Base-by-base conservation (phyloP, 2,888 invertebrate genomes). In the Epsilonema sp. region DNA sequence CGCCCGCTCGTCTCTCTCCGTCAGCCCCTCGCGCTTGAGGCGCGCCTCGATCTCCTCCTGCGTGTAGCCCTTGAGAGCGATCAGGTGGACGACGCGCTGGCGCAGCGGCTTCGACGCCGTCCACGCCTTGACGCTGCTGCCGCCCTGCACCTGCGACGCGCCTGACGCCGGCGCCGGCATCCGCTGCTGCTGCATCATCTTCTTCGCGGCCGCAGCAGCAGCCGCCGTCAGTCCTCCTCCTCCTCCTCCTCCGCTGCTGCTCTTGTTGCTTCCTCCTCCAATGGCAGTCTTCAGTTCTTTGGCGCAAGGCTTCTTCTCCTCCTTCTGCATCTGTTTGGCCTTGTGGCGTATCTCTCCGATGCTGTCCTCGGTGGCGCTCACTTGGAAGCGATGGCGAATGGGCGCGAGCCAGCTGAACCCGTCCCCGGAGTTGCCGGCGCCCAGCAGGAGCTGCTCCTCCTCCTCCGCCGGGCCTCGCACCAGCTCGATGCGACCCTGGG, bases 281-380 rank as follows among this genome's bases (percentile, higher is more conserved):
- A n/a, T n/a, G n/a, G n/a, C n/a, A n/a, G n/a, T n/a, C n/a, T n/a
- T n/a, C n/a, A n/a, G n/a, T n/a, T n/a, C 23, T 37, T 44, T 44
- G 21, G n/a, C 44, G 8, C 37, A 11, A 5, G 16, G 37, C 24
- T 37, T 36, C 22, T 44, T 44, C 16, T 16, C 22, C 22, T 44
- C 37, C 16, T 44, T 23, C 11, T 3, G 16, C 4, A n/a, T 36
- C 20, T 44, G 37, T 22, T 11, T 36, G 20, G 44, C 37, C 16
- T 37, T 36, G 13, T 22, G 37, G 16, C 22, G 26, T 16, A 37
- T 44, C 25, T 26, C 26, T 44, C 37, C 44, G 24, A 44, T 37
- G 8, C 31, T 23, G 4, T 44, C 37, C 23, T 44, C 37, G 3
- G 37, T 44, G 37, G 44, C 37, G 4, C 20, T 16, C 8, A 44